Percentiles rank a stretch among this genome's conserved stretches.
These are phyloP conservation scores for Coregonus ussuriensis DNA, from an alignment of 2,797 vertebrate genomes.

Conservation along the genomic window DNA sequence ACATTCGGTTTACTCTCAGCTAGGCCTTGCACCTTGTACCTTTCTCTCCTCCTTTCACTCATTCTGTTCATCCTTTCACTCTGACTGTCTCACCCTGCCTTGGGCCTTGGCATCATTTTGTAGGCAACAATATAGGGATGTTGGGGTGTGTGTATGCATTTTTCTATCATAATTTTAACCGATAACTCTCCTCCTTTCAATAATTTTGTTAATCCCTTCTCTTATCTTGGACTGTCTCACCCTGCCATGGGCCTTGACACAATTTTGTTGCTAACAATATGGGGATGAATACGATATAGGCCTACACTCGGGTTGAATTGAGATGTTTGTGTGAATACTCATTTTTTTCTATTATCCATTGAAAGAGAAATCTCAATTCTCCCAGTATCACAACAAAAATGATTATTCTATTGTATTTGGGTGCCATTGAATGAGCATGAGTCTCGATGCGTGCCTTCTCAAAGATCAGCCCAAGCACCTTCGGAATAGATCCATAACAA, in stretches of 20 bases:
- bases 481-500: neutral
- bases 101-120: neutral
- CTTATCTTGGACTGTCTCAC: neutral
- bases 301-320: neutral
- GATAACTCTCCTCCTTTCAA: neutral
- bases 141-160: neutral
- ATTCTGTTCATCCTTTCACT: conserved; percentile 8
- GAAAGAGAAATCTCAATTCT: neutral
- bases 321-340: neutral
- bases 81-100: neutral
- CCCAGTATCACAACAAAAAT: neutral
- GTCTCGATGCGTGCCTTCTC: neutral
- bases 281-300: neutral
- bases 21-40: no score
- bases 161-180: neutral
- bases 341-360: neutral
- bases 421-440: neutral
- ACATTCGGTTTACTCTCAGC: neutral
- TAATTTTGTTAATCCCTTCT: neutral
- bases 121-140: neutral
- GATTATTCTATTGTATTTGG: neutral
- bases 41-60: neutral
- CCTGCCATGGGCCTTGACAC: neutral
- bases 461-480: neutral
- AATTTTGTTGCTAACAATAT: neutral